Evolutionary conservation across 2,888 invertebrate species (phyloP), one percentile per base, ranked within the genome.

Genomic region (Drosophila paracracens): DNA sequence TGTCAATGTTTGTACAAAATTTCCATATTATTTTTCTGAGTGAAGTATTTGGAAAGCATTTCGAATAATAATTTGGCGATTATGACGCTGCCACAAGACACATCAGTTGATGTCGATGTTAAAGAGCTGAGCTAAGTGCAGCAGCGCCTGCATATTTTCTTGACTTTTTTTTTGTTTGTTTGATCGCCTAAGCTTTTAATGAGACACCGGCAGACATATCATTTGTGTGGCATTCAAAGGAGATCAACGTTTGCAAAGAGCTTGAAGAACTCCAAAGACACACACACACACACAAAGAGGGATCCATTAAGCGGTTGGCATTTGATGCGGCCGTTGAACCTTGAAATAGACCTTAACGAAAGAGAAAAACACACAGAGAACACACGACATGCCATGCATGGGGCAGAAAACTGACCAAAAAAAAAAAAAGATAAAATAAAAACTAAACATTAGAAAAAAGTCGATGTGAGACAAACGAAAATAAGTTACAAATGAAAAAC

Each of bases 401-500:
- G 63, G 69, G 62, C 51, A 78, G 62, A 81, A 73, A 81, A 71
- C 46, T 46, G 46, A 27, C 18, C 13, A 27, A 4, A 36, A 27
- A 36, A 43, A 53, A 38, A 33, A n/a, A n/a, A n/a, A 16, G 27
- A 53, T 18, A 31, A 35, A 13, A 51, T 35, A 25, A 16, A 46
- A 38, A 27, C 25, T 31, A 13, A 29, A 46, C 40, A 70, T 53
- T 38, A 52, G 40, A 70, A 76, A 66, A 84, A 75, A 75, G 72
- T 61, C 83, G 69, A 85, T 88, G 88, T 81, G 84, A 89, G 84
- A 79, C 74, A 73, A 81, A 84, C 88, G 71, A 89, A 84, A 87
- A 82, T 82, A 89, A 88, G 84, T 83, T 87, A 82, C 77, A 89
- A 82, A 89, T 84, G 88, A 75, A 87, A 85, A 85, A 85, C 85